Percentiles rank a stretch among this genome's conserved stretches.
phyloP scores from a whole-genome alignment of 2,888 invertebrate species.

The Drepana falcataria region DNA sequence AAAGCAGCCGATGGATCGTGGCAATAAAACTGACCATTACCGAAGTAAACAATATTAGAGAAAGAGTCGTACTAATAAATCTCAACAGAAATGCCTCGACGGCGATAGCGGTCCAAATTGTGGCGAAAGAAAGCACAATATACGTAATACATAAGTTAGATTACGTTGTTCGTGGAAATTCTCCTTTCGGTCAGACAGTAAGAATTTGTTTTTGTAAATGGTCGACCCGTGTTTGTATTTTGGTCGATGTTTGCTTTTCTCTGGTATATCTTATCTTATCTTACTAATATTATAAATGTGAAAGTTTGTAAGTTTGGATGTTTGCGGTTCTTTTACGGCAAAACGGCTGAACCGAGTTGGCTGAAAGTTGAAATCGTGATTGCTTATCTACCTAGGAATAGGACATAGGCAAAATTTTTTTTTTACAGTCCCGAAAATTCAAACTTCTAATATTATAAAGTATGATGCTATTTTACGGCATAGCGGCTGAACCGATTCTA shows the following conservation, averaged over 20 bases:
- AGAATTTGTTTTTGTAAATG: slow-evolving; percentile 21
- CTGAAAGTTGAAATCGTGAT: too few relatives aligned
- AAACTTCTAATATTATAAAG: too few relatives aligned
- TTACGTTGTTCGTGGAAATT: slow-evolving; percentile 42
- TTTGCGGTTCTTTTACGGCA: too few relatives aligned
- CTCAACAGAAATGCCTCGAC: slow-evolving; percentile 52
- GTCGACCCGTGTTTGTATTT: slow-evolving; percentile 7
- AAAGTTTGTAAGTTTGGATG: too few relatives aligned
- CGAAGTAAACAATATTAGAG: slow-evolving; percentile 73
- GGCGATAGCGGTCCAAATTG: slow-evolving; percentile 61
- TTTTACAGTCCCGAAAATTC: too few relatives aligned
- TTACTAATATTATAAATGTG: too few relatives aligned
- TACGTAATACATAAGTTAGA: slow-evolving; percentile 50
- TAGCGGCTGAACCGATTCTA: too few relatives aligned
- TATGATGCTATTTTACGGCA: too few relatives aligned
- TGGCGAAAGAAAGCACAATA: slow-evolving; percentile 49
- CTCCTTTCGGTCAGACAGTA: slow-evolving; percentile 19
- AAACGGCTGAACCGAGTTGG: too few relatives aligned
- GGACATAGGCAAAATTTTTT: too few relatives aligned
- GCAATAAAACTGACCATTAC: slow-evolving; percentile 66
- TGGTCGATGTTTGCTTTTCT: not conserved
- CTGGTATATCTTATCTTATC: not conserved
- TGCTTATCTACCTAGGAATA: too few relatives aligned
- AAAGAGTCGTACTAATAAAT: slow-evolving; percentile 65
- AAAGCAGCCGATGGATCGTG: slow-evolving; percentile 52